Evolutionary conservation across 1,140 invertebrate species (phyloP), one percentile per base, ranked within the genome.

Genomic region (Drosophila parabipectinata): DNA sequence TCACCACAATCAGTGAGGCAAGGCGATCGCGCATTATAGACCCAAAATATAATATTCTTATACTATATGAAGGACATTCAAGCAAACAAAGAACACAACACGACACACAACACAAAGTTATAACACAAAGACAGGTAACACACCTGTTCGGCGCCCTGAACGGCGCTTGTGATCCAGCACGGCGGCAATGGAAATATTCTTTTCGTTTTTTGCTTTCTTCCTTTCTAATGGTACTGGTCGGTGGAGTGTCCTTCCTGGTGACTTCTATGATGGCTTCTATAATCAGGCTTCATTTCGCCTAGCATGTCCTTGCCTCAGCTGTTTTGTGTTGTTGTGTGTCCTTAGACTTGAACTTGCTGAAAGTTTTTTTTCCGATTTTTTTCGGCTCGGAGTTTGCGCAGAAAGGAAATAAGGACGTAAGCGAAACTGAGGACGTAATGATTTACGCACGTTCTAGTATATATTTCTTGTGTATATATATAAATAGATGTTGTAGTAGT

Each of bases 1-100:
- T 91, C 73, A 91, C 90, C 80, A 91, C 84, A 88, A 91, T 91
- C 77, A 91, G 62, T 14, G 90, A 91, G 60, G 90, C 90, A 75
- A 91, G 85, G 72, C 90, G 90, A 91, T 91, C 91, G 80, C 90
- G 90, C 90, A 91, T 91, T 74, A 79, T 91, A 79, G 45, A 61
- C 67, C 28, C 47, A 32, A 24, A 32, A 47, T 15, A 45, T 64
- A 32, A 9, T 3, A 50, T 64, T 51, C 44, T 37, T 55, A 57
- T 56, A 52, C 34, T 37, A 37, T 37, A 41, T 32, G 39, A 60
- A 44, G 51, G 9, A 28, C 26, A 28, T 14, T 32, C 24, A 9
- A 57, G 39, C 47, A 74, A 45, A 64, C 48, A 66, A 48, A 61
- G 21, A 58, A 53, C 5, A 12, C 5, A 15, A 51, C 14, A 67